Base-by-base conservation (phyloP, 2,888 invertebrate species). In the Trypoxylon attenuatum region DNA sequence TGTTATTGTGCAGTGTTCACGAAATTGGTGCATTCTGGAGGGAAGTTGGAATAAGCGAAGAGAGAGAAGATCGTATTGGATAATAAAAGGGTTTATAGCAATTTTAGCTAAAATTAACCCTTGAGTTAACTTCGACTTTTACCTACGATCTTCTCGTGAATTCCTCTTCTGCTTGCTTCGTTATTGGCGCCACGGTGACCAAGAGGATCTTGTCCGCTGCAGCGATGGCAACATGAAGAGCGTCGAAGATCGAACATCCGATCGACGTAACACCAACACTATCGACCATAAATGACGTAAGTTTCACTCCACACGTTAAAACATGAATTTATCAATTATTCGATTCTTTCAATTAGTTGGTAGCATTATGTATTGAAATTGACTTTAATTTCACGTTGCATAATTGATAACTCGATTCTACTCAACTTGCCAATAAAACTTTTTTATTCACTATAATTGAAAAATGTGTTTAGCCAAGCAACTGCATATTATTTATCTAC, bases 151-250 rank as follows among this genome's bases (percentile, higher is more conserved):
- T 10, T 27, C 33, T 56, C 39, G 49, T 49, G 33, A 13, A 33
- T 1, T 33, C 33, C 3, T 33, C 33, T 4, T 10, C 33, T 13
- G 13, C 33, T 13, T 33, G 10, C 33, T 33, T 33, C 33, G 3
- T 41, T 61, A 42, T 46, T 47, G 56, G 50, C 63, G 39, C 55
- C 69, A 59, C 27, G 53, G 66, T 47, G 78, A 81, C 80, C 77
- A 72, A 69, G 78, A 79, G 76, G 79, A 82, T 79, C 70, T 74
- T 61, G 76, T 46, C 69, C 63, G 66, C 43, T 60, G 78, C 74
- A n/a, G 81, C 73, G 76, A 86, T 87, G 87, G 86, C 83, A 86
- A 85, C 80, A 86, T 87, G 87, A 87, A 70, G 85, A 77, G 77
- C 79, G 67, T 73, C 75, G 76, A 77, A 73, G 80, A 83, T 80